A percentile compares a stretch with the other conserved stretches of the same genome.
phyloP scores from a whole-genome alignment of 2,888 invertebrate genomes.

The Drosophila anceps region DNA sequence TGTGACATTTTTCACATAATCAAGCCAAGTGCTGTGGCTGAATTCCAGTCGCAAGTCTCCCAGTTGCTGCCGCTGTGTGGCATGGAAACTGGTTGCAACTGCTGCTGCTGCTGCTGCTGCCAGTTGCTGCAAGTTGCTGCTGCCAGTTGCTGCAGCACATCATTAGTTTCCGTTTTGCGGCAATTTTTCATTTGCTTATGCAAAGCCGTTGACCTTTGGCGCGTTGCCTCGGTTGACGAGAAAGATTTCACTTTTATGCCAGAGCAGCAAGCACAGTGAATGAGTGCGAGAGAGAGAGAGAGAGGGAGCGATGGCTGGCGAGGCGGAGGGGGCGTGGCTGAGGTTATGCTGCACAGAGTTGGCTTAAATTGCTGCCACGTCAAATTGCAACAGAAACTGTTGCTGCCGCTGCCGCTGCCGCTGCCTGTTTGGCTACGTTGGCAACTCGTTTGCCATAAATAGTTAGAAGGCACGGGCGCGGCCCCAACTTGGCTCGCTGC shows the following conservation, averaged over 20 bases:
- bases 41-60: slow-evolving; percentile 67
- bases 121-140: slow-evolving; percentile 24
- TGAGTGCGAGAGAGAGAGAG: neutral
- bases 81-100: slow-evolving; percentile 46
- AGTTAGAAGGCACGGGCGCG: slow-evolving; percentile 82
- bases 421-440: slow-evolving; percentile 43
- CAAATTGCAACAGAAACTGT: slow-evolving; percentile 50
- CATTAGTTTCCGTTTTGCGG: slow-evolving; percentile 83
- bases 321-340: neutral
- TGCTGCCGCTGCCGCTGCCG: neutral
- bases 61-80: slow-evolving; percentile 65
- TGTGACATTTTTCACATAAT: slow-evolving; percentile 83
- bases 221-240: slow-evolving; percentile 30
- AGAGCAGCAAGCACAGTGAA: slow-evolving; percentile 3
- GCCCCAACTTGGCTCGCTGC: slow-evolving; percentile 66
- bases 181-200: slow-evolving; percentile 82
- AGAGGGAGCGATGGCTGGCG: neutral
- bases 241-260: slow-evolving; percentile 73
- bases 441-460: slow-evolving; percentile 79
- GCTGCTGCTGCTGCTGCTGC: slow-evolving; percentile 30
- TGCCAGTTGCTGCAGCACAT: slow-evolving; percentile 74
- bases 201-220: slow-evolving; percentile 76
- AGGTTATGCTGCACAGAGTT: slow-evolving; percentile 25
- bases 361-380: slow-evolving; percentile 61
- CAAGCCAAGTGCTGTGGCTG: slow-evolving; percentile 75